Evolutionary conservation across 2,797 vertebrate species (phyloP).

Genomic region (Pachyuromys duprasi): DNA sequence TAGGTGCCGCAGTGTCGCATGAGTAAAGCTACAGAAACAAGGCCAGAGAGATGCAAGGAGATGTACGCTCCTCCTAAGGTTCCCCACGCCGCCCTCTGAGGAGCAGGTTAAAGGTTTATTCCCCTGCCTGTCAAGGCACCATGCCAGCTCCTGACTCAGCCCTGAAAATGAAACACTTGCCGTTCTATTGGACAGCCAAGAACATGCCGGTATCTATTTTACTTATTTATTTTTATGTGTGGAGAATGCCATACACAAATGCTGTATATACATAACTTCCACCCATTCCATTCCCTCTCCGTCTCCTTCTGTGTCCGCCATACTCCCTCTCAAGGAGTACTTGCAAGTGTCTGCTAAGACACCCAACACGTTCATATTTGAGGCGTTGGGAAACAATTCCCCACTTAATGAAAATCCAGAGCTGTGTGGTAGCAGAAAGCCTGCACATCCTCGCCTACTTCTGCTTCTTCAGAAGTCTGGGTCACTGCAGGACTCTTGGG

Average conservation of each 20-base stretch:
- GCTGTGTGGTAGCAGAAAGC: rapidly evolving
- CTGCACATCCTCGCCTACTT: not conserved
- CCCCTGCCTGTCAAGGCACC: not conserved
- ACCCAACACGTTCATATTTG: not conserved
- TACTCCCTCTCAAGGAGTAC: not conserved
- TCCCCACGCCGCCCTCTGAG: not conserved
- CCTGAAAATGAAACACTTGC: not conserved
- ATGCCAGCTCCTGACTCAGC: not conserved
- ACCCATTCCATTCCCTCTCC: not conserved
- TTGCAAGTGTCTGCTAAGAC: not conserved
- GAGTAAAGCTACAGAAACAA: conserved; percentile 19
- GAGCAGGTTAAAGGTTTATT: not conserved
- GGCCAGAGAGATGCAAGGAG: not conserved
- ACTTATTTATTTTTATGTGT: not conserved
- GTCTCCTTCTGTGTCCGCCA: not conserved
- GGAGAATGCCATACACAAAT: not conserved
- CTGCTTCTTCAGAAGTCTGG: not conserved
- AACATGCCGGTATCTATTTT: not conserved
- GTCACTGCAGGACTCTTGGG: not conserved
- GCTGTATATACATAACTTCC: not conserved
- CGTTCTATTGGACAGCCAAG: not conserved
- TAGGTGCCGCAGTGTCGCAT: not conserved
- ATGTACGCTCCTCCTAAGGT: not conserved
- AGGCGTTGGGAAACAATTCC: not conserved
- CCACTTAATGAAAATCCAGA: not conserved